A percentile compares a stretch with the other conserved stretches of the same genome.
These are phyloP conservation scores for Spondyliosoma cantharus DNA, from an alignment of 2,797 vertebrate species.

Conservation along the genomic window DNA sequence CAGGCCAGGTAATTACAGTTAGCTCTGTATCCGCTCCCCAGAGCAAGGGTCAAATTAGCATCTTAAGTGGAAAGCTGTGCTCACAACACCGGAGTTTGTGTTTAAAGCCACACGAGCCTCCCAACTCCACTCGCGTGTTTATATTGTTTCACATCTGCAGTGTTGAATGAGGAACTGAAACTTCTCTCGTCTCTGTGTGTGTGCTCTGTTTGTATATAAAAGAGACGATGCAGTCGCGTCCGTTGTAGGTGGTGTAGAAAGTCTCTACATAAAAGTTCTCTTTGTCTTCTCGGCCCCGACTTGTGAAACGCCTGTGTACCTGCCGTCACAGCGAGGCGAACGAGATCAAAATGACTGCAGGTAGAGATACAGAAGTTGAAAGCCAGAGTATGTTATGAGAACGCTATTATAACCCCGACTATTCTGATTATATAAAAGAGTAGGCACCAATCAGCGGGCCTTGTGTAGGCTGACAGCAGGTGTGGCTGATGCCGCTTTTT, in stretches of 20 bases:
- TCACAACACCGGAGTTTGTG: constrained; percentile 41
- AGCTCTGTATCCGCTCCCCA: constrained; percentile 60
- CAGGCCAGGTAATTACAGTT: constrained; percentile 71
- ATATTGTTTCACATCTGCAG: constrained; percentile 41
- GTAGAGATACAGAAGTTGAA: neutral
- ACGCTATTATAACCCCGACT: constrained; percentile 25
- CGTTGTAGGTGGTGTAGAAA: constrained; percentile 3
- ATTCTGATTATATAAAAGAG: constrained; percentile 50
- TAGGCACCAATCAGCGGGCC: constrained; percentile 60
- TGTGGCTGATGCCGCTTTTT: constrained; percentile 34
- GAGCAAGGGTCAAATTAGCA: constrained; percentile 68
- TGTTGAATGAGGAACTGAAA: constrained; percentile 31
- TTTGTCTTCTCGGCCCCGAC: constrained; percentile 2
- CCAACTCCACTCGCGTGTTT: constrained; percentile 38
- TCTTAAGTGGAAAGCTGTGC: constrained; percentile 68
- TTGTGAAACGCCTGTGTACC: neutral
- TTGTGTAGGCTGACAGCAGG: constrained; percentile 60
- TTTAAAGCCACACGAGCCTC: constrained; percentile 42
- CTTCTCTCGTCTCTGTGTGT: constrained; percentile 37
- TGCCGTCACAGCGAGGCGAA: neutral
- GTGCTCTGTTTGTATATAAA: constrained; percentile 29
- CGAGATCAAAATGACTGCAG: neutral
- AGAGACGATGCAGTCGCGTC: neutral
- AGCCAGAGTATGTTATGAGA: constrained; percentile 10
- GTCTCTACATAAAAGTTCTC: neutral